Evolutionary conservation across 2,888 invertebrate species (phyloP).

Genomic region (Drosophila anceps): DNA sequence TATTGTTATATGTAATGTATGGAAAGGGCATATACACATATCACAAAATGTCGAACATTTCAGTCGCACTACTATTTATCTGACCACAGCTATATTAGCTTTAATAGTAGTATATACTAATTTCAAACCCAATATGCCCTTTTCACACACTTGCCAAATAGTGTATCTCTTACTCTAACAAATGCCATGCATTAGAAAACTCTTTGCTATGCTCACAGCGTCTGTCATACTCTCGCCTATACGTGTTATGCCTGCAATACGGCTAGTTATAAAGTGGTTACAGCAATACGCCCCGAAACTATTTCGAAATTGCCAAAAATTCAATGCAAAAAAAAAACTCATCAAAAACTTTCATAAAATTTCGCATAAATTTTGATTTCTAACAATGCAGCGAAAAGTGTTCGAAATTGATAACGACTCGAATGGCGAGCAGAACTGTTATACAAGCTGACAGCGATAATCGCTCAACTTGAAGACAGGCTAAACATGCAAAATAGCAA

Average conservation of each 20-base stretch:
- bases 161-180: neutral
- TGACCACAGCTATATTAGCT: too few relatives aligned
- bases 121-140: neutral
- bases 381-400: constrained; percentile 47
- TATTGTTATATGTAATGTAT: neutral
- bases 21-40: too few relatives aligned
- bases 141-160: neutral
- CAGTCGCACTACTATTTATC: too few relatives aligned
- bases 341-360: constrained; percentile 65
- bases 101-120: neutral
- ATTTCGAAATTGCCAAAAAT: constrained; percentile 73
- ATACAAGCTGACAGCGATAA: constrained; percentile 70
- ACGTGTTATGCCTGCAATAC: constrained; percentile 63
- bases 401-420: constrained; percentile 56
- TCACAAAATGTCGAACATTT: too few relatives aligned
- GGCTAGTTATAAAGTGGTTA: constrained; percentile 42
- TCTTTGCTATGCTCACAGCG: constrained; percentile 62
- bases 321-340: constrained; percentile 22
- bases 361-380: constrained; percentile 60
- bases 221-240: constrained; percentile 23
- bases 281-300: constrained; percentile 36
- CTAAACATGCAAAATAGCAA: constrained; percentile 41
- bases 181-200: constrained; percentile 59
- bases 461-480: constrained; percentile 61
- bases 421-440: constrained; percentile 49